Percentiles rank a stretch among this genome's conserved stretches.
Evolutionary conservation across 2,888 invertebrate genomes (phyloP).

Genomic region (Eristalinus sepulchralis): DNA sequence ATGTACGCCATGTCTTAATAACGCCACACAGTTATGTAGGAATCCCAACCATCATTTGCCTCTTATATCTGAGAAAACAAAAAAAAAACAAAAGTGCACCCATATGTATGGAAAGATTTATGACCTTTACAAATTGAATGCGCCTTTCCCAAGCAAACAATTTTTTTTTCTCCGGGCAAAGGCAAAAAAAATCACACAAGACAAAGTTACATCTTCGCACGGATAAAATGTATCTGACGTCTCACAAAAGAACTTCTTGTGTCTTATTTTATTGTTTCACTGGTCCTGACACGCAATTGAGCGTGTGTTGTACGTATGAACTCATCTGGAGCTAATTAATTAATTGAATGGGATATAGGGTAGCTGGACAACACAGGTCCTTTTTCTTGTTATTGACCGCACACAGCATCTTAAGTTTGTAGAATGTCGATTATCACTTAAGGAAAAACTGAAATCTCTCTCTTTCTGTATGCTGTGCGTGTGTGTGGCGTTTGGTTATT

Average conservation of each 20-base stretch:
- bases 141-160: conserved; percentile 59
- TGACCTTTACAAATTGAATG: conserved; percentile 66
- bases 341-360: conserved; percentile 58
- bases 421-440: conserved; percentile 42
- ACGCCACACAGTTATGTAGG: neutral
- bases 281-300: conserved; percentile 66
- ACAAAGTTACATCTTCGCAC: conserved; percentile 25
- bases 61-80: neutral
- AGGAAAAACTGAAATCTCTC: conserved; percentile 9
- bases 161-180: conserved; percentile 36
- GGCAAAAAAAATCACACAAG: conserved; percentile 8
- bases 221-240: conserved; percentile 62
- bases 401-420: conserved; percentile 27
- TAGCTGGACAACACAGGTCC: conserved; percentile 21
- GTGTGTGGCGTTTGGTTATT: neutral
- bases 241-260: conserved; percentile 52
- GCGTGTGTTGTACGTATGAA: conserved; percentile 60
- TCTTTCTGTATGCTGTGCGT: neutral
- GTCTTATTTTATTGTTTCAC: conserved; percentile 64
- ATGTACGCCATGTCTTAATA: neutral
- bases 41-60: neutral
- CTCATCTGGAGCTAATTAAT: conserved; percentile 66
- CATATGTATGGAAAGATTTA: conserved; percentile 48
- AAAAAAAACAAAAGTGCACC: neutral
- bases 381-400: conserved; percentile 4